Percentiles rank a stretch among this genome's conserved stretches.
phyloP scores from a whole-genome alignment of 2,888 invertebrate genomes.

The Sphaerophoria rueppellii region DNA sequence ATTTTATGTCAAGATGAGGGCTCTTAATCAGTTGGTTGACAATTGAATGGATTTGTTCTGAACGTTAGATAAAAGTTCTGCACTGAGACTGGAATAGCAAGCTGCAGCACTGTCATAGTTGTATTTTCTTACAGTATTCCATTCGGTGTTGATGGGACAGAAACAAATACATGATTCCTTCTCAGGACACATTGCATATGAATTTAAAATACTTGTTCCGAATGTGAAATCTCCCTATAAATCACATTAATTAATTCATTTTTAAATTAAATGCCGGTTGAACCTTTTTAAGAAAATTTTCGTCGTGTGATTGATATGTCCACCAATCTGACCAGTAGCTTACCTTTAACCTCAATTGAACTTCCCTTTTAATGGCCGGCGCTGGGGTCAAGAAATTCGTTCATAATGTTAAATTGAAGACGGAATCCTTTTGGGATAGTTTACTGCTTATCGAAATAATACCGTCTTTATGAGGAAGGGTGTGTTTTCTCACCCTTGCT shows the following conservation, averaged over 20 bases:
- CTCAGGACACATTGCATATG: background rate
- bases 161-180: background rate
- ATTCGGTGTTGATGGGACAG: too few relatives aligned
- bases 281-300: conserved; percentile 5
- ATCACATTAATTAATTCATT: conserved; percentile 19
- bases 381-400: conserved; percentile 52
- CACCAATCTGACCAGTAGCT: conserved; percentile 6
- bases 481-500: conserved; percentile 66
- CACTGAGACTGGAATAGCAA: too few relatives aligned
- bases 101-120: too few relatives aligned
- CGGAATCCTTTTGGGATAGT: conserved; percentile 69
- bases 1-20: too few relatives aligned
- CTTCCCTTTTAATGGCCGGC: conserved; percentile 30
- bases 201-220: background rate
- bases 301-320: conserved; percentile 54
- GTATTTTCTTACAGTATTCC: too few relatives aligned
- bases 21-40: too few relatives aligned
- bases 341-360: conserved; percentile 68
- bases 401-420: conserved; percentile 70
- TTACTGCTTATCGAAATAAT: conserved; percentile 52
- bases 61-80: too few relatives aligned
- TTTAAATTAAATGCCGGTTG: conserved; percentile 43
- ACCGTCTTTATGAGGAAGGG: conserved; percentile 49
- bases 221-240: conserved; percentile 37
- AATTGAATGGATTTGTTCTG: too few relatives aligned